These are phyloP conservation scores for Caenorhabditis becei DNA, from an alignment of 2,888 invertebrate genomes.

Conservation along the genomic window DNA sequence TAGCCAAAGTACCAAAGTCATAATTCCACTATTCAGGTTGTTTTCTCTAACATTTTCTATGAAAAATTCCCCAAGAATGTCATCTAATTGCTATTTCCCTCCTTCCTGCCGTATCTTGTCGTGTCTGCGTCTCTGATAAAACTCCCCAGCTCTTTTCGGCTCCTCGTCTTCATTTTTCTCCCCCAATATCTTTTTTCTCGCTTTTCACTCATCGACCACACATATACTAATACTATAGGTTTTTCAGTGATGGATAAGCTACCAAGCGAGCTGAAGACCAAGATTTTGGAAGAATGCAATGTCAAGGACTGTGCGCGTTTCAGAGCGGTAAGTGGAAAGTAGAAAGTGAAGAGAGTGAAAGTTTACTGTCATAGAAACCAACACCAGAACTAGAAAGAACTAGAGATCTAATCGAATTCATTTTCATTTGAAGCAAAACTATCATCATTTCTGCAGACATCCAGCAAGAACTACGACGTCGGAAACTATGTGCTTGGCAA, in stretches of 20 bases:
- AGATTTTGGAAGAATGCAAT: conserved; percentile 19
- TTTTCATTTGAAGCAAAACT: too few species aligned
- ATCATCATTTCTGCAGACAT: conserved; percentile 36
- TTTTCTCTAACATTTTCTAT: too few species aligned
- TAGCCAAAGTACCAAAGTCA: too few species aligned
- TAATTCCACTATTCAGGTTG: too few species aligned
- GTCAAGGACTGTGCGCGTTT: conserved; percentile 26
- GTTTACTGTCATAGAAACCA: too few species aligned
- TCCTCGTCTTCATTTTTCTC: background rate
- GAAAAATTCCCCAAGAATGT: background rate
- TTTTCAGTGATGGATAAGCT: background rate
- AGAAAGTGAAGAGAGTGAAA: too few species aligned
- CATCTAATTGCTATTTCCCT: background rate
- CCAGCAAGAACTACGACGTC: conserved; percentile 21
- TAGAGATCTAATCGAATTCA: background rate
- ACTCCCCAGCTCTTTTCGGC: background rate
- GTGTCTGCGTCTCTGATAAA: background rate
- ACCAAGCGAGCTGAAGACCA: conserved; percentile 1
- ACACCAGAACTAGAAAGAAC: too few species aligned
- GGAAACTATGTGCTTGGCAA: conserved; percentile 45
- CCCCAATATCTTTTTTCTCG: background rate
- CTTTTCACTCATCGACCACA: background rate
- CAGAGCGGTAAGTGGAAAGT: conserved; percentile 31
- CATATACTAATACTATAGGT: background rate
- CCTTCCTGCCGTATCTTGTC: background rate